phyloP scores from a whole-genome alignment of 2,888 invertebrate genomes.

The Eustalomyia histrio region DNA sequence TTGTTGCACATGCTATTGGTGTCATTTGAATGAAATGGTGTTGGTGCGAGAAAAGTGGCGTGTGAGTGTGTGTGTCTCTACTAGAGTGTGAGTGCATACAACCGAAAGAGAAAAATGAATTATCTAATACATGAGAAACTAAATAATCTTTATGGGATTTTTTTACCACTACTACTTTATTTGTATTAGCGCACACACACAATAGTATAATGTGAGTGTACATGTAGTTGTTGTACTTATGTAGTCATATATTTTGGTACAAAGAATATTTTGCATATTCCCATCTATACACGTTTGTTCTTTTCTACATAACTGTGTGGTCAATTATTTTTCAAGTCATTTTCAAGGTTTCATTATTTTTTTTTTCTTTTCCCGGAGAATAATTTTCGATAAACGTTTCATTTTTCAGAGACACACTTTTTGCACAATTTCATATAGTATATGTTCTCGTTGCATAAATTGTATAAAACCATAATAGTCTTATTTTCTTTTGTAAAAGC shows the following conservation, averaged over 20 bases:
- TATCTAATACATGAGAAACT: not conserved
- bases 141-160: not conserved
- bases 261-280: not conserved
- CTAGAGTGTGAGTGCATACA: not conserved
- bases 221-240: not conserved
- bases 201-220: too few species aligned
- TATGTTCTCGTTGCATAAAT: not conserved
- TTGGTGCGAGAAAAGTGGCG: not conserved
- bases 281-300: not conserved
- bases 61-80: not conserved
- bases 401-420: not conserved
- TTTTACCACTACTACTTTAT: not conserved
- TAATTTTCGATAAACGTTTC: not conserved
- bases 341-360: constrained; percentile 41
- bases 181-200: too few species aligned
- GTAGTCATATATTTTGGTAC: too few species aligned
- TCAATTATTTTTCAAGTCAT: constrained; percentile 49
- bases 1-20: constrained; percentile 20
- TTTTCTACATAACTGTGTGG: constrained; percentile 10
- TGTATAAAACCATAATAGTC: not conserved
- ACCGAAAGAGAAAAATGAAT: not conserved
- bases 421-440: not conserved
- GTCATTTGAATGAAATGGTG: not conserved
- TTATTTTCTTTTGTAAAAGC: not conserved
- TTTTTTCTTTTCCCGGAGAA: not conserved